Conservation (phyloP, 2,888 invertebrate species). For the Nephrotoma guestfalica region DNA sequence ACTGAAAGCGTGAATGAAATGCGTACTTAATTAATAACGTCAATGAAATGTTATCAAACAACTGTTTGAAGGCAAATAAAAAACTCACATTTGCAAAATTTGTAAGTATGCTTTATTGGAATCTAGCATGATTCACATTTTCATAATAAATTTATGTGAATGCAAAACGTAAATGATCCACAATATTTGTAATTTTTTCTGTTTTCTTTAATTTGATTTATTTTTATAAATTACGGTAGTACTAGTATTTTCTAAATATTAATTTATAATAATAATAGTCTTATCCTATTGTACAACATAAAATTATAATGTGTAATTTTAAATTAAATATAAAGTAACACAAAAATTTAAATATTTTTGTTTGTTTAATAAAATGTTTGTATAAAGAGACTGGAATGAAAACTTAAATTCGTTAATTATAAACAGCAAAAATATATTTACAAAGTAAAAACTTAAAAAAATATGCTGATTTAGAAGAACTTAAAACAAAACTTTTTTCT, state of each 20-base stretch:
- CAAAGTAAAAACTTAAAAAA: background rate
- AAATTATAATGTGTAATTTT: background rate
- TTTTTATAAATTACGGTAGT: background rate
- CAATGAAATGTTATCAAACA: background rate
- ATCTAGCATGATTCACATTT: background rate
- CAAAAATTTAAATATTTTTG: background rate
- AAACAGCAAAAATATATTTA: background rate
- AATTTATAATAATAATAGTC: background rate
- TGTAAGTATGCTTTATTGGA: background rate
- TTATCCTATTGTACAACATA: background rate
- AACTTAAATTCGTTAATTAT: background rate
- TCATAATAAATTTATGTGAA: background rate
- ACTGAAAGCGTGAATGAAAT: background rate
- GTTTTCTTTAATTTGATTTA: background rate
- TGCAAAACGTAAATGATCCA: background rate
- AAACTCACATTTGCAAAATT: background rate
- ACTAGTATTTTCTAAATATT: background rate
- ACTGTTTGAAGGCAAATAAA: background rate
- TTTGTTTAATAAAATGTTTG: background rate
- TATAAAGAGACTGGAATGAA: background rate
- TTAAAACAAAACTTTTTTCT: background rate
- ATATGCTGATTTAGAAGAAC: background rate
- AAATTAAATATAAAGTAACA: background rate
- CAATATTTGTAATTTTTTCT: background rate
- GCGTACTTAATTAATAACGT: background rate